These are phyloP conservation scores for Falco peregrinus DNA, from an alignment of 2,797 vertebrate species.

Conservation along the genomic window DNA sequence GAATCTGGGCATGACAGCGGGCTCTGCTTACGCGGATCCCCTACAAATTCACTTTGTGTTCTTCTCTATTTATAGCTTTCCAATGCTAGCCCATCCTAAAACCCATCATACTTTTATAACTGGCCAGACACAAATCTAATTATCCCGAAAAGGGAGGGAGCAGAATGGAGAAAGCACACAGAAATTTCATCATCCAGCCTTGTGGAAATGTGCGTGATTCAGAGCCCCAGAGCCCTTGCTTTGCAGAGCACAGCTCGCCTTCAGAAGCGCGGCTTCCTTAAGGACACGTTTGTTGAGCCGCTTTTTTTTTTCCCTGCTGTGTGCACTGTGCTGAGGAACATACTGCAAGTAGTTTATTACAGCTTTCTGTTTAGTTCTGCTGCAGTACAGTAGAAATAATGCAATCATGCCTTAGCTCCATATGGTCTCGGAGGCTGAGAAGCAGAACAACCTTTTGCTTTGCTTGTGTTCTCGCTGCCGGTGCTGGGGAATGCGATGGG, in stretches of 20 bases:
- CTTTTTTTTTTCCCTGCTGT: neutral
- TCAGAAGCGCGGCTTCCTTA: neutral
- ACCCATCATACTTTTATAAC: neutral
- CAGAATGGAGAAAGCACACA: neutral
- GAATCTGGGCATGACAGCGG: neutral
- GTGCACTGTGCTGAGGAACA: neutral
- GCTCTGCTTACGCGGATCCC: neutral
- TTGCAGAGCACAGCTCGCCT: neutral
- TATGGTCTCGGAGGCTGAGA: constrained; percentile 44
- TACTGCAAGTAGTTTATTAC: neutral
- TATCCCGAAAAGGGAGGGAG: neutral
- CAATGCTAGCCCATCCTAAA: neutral
- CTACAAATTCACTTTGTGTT: neutral
- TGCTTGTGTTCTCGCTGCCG: neutral
- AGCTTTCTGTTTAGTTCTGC: constrained; percentile 47
- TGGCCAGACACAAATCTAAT: neutral
- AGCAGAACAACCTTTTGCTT: constrained; percentile 55
- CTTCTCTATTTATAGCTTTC: neutral
- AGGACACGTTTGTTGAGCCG: neutral
- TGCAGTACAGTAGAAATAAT: constrained; percentile 44
- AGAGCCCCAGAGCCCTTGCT: neutral
- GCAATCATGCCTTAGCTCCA: constrained; percentile 51
- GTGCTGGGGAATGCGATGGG: neutral
- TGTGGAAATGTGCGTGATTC: neutral
- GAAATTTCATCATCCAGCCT: neutral